Evolutionary conservation across 2,888 invertebrate species (phyloP).

Genomic region (Metellina segmentata): DNA sequence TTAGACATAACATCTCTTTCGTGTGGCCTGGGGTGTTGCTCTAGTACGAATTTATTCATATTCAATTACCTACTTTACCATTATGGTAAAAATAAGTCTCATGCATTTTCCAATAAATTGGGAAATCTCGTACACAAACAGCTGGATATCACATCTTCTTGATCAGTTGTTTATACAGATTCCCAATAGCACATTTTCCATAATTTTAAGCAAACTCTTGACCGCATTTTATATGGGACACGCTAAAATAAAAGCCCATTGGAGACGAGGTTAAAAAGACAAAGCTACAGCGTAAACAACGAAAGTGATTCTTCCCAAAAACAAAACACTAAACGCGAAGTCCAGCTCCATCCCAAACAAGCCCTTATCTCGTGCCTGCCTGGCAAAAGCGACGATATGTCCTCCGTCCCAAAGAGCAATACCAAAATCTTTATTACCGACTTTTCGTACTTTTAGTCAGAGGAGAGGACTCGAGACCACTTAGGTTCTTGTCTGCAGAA

Average conservation of each 20-base stretch:
- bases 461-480: not conserved
- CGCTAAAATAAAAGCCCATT: not conserved
- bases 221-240: not conserved
- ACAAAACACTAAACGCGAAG: not conserved
- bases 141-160: no score
- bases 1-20: no score
- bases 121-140: no score
- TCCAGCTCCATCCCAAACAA: not conserved
- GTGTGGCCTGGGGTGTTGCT: no score
- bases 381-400: not conserved
- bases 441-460: not conserved
- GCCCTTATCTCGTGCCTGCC: conserved; percentile 5
- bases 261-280: not conserved
- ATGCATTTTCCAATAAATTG: no score
- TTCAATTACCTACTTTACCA: no score
- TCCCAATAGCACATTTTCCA: no score
- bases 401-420: not conserved
- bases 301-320: not conserved
- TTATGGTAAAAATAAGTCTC: no score
- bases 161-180: no score
- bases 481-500: conserved; percentile 9
- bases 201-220: not conserved
- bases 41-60: no score
- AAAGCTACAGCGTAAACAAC: not conserved
- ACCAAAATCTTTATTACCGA: conserved; percentile 30